A percentile compares a stretch with the other conserved stretches of the same genome.
phyloP scores from a whole-genome alignment of 2,888 invertebrate species.

The Brachypalpus laphriformis region DNA sequence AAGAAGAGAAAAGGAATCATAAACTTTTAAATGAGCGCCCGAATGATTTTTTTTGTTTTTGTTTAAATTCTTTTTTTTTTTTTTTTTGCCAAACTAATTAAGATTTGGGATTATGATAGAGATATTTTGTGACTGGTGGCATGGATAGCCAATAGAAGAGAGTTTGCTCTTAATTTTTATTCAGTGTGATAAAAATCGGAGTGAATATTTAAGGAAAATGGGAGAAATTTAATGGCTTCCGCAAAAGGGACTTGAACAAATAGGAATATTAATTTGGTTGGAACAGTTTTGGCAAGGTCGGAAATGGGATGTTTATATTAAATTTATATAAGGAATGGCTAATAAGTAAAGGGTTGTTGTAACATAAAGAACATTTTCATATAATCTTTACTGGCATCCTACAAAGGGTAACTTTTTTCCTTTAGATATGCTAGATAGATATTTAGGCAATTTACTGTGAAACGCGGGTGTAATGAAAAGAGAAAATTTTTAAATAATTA shows the following conservation, averaged over 20 bases:
- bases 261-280: not conserved
- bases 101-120: conserved; percentile 55
- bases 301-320: not conserved
- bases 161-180: conserved; percentile 12
- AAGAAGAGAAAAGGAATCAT: conserved; percentile 4
- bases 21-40: conserved; percentile 31
- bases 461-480: no score
- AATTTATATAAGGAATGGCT: not conserved
- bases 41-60: conserved; percentile 8
- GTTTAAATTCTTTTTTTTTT: conserved; percentile 3
- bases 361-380: not conserved
- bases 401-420: no score
- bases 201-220: not conserved
- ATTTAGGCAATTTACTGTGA: no score
- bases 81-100: conserved; percentile 42
- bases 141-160: not conserved
- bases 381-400: not conserved
- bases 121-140: conserved; percentile 12
- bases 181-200: not conserved
- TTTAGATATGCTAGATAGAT: no score
- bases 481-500: no score
- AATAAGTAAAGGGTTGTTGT: not conserved
- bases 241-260: conserved; percentile 6
- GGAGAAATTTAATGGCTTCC: not conserved
- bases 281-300: not conserved